phyloP scores from a whole-genome alignment of 1,140 invertebrate genomes.

The Chelonus insularis region DNA sequence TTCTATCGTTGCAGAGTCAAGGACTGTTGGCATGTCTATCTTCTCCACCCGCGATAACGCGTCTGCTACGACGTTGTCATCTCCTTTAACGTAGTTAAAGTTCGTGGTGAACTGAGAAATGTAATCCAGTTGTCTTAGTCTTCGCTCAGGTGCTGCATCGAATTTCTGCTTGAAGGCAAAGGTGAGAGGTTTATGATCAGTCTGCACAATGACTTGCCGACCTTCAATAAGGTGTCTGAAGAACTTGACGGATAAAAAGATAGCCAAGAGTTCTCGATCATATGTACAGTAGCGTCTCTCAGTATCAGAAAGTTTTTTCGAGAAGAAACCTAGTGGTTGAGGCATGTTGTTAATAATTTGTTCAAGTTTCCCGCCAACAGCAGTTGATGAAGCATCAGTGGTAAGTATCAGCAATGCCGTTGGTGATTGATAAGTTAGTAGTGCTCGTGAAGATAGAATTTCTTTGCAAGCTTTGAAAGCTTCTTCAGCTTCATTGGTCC shows the following conservation, averaged over 20 bases:
- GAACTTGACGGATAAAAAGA: background rate
- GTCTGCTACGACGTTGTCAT: no score
- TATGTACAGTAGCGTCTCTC: background rate
- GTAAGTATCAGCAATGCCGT: background rate
- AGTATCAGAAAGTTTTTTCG: background rate
- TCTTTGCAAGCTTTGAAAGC: conserved; percentile 2
- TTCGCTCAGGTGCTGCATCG: no score
- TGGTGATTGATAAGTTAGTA: background rate
- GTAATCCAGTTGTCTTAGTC: no score
- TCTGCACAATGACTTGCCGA: no score
- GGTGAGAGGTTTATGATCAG: no score
- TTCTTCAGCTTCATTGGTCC: background rate
- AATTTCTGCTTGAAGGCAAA: no score
- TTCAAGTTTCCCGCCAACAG: background rate
- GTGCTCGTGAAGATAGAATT: background rate
- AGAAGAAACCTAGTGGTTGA: background rate
- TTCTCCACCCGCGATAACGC: no score
- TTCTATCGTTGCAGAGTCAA: no score
- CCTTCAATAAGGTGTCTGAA: background rate
- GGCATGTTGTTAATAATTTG: background rate
- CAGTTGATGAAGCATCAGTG: background rate
- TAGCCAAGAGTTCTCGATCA: background rate
- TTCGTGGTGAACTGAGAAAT: no score
- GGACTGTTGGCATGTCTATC: no score
- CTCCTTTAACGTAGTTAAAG: no score